Conservation (phyloP, 2,888 invertebrate genomes). For the Lepidocyrtoides sp. region DNA sequence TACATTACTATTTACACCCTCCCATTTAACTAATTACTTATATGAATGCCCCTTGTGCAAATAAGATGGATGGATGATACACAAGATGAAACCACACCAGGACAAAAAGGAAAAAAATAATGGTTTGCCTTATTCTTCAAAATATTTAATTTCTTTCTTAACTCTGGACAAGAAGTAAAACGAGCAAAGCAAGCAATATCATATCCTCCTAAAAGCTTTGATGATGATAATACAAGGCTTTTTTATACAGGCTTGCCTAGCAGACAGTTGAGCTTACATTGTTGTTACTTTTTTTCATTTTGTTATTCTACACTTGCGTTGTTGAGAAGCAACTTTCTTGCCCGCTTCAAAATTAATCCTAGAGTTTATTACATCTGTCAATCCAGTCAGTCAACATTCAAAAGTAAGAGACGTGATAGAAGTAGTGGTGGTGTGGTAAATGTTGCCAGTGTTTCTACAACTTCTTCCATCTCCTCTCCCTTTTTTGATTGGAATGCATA, state of each 20-base stretch:
- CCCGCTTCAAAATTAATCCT: constrained; percentile 44
- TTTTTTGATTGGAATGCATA: constrained; percentile 73
- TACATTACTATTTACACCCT: constrained; percentile 47
- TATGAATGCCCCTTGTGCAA: constrained; percentile 36
- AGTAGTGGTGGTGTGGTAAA: neutral
- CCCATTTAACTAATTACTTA: constrained; percentile 55
- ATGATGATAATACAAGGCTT: neutral
- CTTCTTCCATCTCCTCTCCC: constrained; percentile 21
- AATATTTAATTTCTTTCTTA: constrained; percentile 40
- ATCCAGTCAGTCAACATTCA: constrained; percentile 74
- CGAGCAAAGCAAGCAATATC: neutral
- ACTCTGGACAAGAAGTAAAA: neutral
- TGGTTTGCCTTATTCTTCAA: neutral
- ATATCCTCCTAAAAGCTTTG: neutral
- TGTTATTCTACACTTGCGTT: constrained; percentile 45
- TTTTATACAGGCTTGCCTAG: neutral
- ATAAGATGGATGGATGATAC: constrained; percentile 25
- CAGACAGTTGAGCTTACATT: too few relatives aligned
- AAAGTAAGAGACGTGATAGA: constrained; percentile 41
- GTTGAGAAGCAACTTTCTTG: constrained; percentile 48
- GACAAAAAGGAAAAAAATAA: neutral
- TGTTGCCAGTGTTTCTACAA: neutral
- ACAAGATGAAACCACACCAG: neutral
- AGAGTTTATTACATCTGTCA: constrained; percentile 76
- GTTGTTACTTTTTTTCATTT: constrained; percentile 26